These are phyloP conservation scores for Psittacula echo DNA, from an alignment of 2,797 vertebrate genomes.

Conservation along the genomic window DNA sequence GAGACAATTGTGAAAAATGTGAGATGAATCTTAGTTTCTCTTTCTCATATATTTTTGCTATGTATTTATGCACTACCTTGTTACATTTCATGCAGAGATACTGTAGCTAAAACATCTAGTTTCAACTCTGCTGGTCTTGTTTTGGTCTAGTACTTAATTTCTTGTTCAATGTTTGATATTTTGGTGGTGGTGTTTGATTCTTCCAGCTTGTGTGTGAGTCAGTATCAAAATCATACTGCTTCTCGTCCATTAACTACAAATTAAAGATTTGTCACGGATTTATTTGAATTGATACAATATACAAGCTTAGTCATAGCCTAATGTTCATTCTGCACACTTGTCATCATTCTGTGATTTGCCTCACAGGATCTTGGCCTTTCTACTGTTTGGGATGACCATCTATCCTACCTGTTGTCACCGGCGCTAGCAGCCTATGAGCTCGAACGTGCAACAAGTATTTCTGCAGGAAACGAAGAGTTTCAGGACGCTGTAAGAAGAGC, in stretches of 20 bases:
- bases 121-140: background rate
- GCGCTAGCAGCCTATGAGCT: slow-evolving; percentile 93
- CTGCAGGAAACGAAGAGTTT: slow-evolving; percentile 96
- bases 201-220: background rate
- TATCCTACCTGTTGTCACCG: slow-evolving; percentile 94
- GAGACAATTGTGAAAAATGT: background rate
- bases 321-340: background rate
- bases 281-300: background rate
- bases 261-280: background rate
- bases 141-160: background rate
- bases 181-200: background rate
- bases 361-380: slow-evolving; percentile 89
- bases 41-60: background rate
- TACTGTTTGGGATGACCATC: slow-evolving; percentile 94
- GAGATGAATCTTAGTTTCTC: background rate
- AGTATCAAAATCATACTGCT: background rate
- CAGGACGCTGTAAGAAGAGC: slow-evolving; percentile 93
- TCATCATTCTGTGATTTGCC: background rate
- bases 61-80: background rate
- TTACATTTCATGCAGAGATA: background rate
- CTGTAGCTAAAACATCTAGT: background rate
- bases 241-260: background rate
- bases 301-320: background rate
- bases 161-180: background rate
- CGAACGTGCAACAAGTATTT: slow-evolving; percentile 89